Conservation (phyloP, 2,113 vertebrate species). For the Vanacampus margaritifer region DNA sequence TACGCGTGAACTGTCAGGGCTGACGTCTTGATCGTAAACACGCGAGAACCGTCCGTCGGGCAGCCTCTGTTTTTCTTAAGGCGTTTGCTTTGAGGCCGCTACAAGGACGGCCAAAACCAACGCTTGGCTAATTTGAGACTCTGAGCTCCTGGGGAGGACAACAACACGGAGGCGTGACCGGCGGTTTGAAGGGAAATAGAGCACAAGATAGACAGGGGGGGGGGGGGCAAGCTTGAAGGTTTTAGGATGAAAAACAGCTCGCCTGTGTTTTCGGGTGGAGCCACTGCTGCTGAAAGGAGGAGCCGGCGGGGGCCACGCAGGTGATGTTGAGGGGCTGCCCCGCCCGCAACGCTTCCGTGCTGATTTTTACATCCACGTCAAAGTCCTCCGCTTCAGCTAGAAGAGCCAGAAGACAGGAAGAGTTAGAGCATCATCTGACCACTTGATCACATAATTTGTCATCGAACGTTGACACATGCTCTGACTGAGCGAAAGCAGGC, state of each 20-base stretch:
- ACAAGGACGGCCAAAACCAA: slow-evolving; percentile 43
- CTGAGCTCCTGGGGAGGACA: slow-evolving; percentile 31
- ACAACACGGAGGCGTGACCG: slow-evolving; percentile 33
- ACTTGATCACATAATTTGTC: slow-evolving; percentile 20
- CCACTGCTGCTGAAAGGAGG: slow-evolving; percentile 83
- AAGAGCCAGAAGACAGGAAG: slow-evolving; percentile 23
- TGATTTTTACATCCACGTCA: slow-evolving; percentile 79
- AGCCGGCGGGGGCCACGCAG: slow-evolving; percentile 79
- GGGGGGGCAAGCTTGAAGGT: background rate
- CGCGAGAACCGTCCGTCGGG: slow-evolving; percentile 7
- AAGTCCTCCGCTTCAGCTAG: slow-evolving; percentile 71
- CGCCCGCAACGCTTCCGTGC: slow-evolving; percentile 77
- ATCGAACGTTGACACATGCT: background rate
- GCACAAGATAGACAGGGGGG: background rate
- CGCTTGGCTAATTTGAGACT: slow-evolving; percentile 54
- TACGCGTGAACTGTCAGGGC: slow-evolving; percentile 11
- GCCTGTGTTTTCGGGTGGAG: slow-evolving; percentile 86
- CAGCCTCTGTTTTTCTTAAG: slow-evolving; percentile 29
- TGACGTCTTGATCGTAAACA: slow-evolving; percentile 34
- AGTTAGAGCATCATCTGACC: slow-evolving; percentile 12
- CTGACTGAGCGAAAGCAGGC: slow-evolving; percentile 33
- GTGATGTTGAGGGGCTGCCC: slow-evolving; percentile 83
- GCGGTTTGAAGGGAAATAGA: slow-evolving; percentile 16
- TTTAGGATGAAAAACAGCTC: slow-evolving; percentile 14
- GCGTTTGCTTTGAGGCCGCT: slow-evolving; percentile 44